Percentiles rank a stretch among this genome's conserved stretches.
phyloP scores from a whole-genome alignment of 2,888 invertebrate species.

The Hartigia nigra region DNA sequence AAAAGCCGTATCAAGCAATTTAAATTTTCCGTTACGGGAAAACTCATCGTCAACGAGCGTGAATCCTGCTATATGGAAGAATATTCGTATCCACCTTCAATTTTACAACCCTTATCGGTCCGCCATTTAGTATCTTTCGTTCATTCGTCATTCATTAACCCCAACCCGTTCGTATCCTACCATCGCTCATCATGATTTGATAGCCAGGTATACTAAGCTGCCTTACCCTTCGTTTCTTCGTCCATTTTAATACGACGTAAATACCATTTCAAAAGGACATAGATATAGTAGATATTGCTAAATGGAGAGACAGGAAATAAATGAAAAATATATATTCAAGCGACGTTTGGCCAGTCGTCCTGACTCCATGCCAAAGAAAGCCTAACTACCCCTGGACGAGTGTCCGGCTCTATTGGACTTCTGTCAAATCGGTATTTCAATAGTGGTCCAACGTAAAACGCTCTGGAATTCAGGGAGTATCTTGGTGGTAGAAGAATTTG shows the following conservation, averaged over 20 bases:
- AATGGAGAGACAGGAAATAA: neutral
- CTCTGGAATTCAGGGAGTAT: conserved; percentile 38
- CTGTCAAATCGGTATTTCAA: conserved; percentile 64
- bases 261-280: neutral
- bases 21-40: conserved; percentile 31
- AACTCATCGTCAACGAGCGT: conserved; percentile 9
- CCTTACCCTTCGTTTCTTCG: neutral
- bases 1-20: conserved; percentile 25
- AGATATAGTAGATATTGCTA: neutral
- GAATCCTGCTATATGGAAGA: neutral
- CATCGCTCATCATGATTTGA: neutral
- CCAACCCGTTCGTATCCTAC: neutral
- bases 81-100: neutral
- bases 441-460: conserved; percentile 34
- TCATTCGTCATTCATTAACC: neutral
- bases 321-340: neutral
- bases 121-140: neutral
- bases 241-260: neutral
- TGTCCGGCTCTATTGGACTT: conserved; percentile 18
- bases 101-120: neutral
- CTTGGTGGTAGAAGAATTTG: conserved; percentile 58
- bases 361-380: neutral
- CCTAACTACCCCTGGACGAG: neutral
- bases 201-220: neutral
- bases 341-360: neutral